Evolutionary conservation across 2,888 invertebrate genomes (phyloP).

Genomic region (Pocota personata): DNA sequence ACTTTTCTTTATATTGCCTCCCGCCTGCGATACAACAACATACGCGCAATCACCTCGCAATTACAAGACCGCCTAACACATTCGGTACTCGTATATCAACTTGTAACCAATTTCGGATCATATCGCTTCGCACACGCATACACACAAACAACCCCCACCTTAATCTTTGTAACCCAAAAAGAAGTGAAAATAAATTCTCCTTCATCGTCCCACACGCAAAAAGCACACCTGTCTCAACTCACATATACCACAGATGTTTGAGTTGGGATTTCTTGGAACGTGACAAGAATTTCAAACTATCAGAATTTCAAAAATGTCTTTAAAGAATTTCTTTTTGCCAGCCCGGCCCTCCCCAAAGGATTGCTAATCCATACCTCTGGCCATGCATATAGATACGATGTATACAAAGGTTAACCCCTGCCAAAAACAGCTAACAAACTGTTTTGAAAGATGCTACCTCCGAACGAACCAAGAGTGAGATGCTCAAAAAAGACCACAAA

Average conservation of each 20-base stretch:
- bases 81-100: conserved; percentile 20
- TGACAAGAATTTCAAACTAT: conserved; percentile 65
- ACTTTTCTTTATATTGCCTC: background rate
- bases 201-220: background rate
- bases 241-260: conserved; percentile 51
- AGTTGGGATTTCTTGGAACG: conserved; percentile 51
- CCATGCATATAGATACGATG: conserved; percentile 19
- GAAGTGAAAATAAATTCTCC: background rate
- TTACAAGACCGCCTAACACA: background rate
- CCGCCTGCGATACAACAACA: background rate
- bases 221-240: background rate
- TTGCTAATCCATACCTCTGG: conserved; percentile 36
- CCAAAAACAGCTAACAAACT: conserved; percentile 6
- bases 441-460: background rate
- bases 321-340: conserved; percentile 39
- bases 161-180: background rate
- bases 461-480: background rate
- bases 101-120: conserved; percentile 35
- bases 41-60: conserved; percentile 44
- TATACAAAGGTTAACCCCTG: conserved; percentile 15
- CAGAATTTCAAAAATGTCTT: conserved; percentile 45
- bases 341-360: conserved; percentile 3
- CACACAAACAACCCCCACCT: no score
- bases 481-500: background rate
- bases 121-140: background rate